Conservation (phyloP, 2,888 invertebrate genomes). For the Epirrhoe tristata region DNA sequence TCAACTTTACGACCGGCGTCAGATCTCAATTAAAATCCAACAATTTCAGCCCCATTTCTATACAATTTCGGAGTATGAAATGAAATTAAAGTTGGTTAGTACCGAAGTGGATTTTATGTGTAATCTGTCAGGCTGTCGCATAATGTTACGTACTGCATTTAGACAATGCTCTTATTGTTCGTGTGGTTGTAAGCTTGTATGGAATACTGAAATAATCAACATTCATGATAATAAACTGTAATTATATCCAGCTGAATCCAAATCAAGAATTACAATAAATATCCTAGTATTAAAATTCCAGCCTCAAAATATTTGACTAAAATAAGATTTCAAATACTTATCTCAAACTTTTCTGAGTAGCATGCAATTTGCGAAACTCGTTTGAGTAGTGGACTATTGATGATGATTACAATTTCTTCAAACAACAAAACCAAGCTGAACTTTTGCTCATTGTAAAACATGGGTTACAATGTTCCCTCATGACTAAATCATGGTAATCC, state of each 20-base stretch:
- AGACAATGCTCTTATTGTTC: constrained; percentile 15
- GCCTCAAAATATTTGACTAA: no score
- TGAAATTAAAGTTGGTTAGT: constrained; percentile 78
- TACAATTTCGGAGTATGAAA: constrained; percentile 56
- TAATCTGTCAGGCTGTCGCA: constrained; percentile 38
- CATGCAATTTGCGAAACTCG: no score
- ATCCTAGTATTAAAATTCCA: no score
- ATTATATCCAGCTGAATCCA: no score
- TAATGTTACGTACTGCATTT: constrained; percentile 41
- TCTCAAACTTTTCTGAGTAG: no score
- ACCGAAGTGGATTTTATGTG: constrained; percentile 40
- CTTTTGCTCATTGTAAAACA: constrained; percentile 29
- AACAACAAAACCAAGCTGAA: constrained; percentile 15
- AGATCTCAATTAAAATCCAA: constrained; percentile 77
- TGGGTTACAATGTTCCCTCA: constrained; percentile 22
- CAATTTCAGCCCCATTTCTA: constrained; percentile 61
- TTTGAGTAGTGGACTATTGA: not conserved
- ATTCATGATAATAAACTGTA: no score
- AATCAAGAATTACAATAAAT: no score
- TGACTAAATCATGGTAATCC: constrained; percentile 40
- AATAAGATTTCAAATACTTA: no score
- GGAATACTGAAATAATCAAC: no score
- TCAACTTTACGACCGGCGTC: constrained; percentile 53
- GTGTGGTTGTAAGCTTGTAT: not conserved
- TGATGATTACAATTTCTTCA: not conserved